These are phyloP conservation scores for Drosophila aldrichi DNA, from an alignment of 2,888 invertebrate species.

Conservation along the genomic window DNA sequence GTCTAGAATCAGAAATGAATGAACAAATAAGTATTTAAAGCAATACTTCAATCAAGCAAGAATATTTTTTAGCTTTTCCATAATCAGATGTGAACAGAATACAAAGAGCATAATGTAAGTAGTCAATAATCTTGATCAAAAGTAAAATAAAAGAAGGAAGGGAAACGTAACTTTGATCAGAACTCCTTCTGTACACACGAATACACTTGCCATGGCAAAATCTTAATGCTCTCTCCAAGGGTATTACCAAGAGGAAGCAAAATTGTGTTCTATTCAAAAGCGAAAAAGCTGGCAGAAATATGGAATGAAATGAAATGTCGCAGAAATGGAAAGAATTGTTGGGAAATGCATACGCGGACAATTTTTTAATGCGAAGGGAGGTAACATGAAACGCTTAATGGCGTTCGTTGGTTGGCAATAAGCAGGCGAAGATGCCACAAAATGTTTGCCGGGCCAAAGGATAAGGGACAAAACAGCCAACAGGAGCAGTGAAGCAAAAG, in stretches of 20 bases:
- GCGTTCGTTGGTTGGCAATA: conserved; percentile 61
- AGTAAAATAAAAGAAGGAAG: neutral
- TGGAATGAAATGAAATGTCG: conserved; percentile 70
- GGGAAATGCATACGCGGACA: conserved; percentile 74
- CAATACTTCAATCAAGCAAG: too few species aligned
- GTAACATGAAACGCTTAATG: conserved; percentile 70
- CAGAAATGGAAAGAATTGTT: conserved; percentile 57
- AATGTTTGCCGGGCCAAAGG: conserved; percentile 56
- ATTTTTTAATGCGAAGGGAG: conserved; percentile 51
- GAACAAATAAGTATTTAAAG: too few species aligned
- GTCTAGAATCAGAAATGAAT: too few species aligned
- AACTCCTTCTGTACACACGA: neutral
- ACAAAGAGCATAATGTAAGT: neutral
- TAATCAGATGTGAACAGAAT: neutral
- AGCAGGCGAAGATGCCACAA: conserved; percentile 74
- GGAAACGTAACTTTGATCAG: neutral
- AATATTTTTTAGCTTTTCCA: too few species aligned
- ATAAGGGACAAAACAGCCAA: conserved; percentile 39
- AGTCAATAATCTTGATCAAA: neutral
- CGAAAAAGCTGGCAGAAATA: conserved; percentile 59
- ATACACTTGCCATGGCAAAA: neutral
- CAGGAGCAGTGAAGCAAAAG: conserved; percentile 68
- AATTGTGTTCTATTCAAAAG: conserved; percentile 71
- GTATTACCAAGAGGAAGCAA: conserved; percentile 28
- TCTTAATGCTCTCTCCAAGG: neutral